Percentiles rank a stretch among this genome's conserved stretches.
Conservation (phyloP, 2,888 invertebrate species). For the Oithona nana region DNA sequence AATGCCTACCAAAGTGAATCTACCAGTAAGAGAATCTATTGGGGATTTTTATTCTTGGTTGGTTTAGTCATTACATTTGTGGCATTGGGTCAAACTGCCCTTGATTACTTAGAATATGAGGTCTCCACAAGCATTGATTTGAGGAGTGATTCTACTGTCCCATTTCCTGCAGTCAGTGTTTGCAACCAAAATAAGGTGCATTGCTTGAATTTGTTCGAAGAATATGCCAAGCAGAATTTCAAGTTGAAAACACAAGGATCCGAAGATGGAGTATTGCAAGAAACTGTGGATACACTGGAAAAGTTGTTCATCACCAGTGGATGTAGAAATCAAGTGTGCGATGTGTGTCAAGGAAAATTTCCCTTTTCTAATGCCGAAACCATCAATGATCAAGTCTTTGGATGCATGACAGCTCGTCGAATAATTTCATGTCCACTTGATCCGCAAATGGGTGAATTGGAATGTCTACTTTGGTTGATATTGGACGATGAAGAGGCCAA, state of each 20-base stretch:
- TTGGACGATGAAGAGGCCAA: too few species aligned
- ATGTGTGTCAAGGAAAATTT: too few species aligned
- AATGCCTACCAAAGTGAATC: constrained; percentile 3
- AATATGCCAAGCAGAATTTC: not conserved
- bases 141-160: not conserved
- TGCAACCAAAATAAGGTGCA: constrained; percentile 1
- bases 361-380: too few species aligned
- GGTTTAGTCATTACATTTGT: not conserved
- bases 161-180: constrained; percentile 7
- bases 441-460: too few species aligned
- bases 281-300: not conserved
- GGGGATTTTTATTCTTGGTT: not conserved
- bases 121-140: constrained; percentile 9
- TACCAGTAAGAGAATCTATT: not conserved
- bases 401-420: too few species aligned
- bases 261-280: not conserved
- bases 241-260: not conserved
- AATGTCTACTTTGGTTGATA: too few species aligned
- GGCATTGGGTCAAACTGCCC: not conserved
- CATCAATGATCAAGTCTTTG: too few species aligned
- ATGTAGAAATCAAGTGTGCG: not conserved
- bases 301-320: not conserved
- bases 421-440: too few species aligned
- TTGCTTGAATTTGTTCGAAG: not conserved
- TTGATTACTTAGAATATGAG: not conserved